Evolutionary conservation across 2,888 invertebrate genomes (phyloP).

Genomic region (Congeria kusceri): DNA sequence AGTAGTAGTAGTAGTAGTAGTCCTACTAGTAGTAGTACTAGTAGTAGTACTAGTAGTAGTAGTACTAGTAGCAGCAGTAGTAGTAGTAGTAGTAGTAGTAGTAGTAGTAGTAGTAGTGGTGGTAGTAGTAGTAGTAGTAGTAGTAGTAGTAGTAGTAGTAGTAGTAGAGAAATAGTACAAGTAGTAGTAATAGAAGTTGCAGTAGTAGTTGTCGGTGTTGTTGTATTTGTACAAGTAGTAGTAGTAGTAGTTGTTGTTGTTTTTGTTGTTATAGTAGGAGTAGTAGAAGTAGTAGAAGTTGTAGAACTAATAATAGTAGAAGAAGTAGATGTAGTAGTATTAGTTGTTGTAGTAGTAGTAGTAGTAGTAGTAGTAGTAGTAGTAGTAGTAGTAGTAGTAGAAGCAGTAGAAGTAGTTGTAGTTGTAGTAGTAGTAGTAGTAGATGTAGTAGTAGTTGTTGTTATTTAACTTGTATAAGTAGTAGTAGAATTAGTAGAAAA

Average conservation of each 20-base stretch:
- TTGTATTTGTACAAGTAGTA: background rate
- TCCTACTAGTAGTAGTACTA: background rate
- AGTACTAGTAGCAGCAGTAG: background rate
- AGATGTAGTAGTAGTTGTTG: background rate
- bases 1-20: constrained; percentile 1
- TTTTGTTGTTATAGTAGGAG: background rate
- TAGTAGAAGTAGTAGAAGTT: constrained; percentile 3
- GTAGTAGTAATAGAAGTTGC: background rate
- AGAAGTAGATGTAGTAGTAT: background rate
- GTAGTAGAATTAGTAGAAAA: constrained; percentile 2
- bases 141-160: constrained; percentile 10
- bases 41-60: constrained; percentile 1
- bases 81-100: constrained; percentile 10
- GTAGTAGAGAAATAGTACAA: background rate
- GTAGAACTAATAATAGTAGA: background rate
- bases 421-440: constrained; percentile 4
- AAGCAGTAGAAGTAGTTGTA: constrained; percentile 1
- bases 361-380: constrained; percentile 10
- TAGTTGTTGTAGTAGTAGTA: constrained; percentile 5
- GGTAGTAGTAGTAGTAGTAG: constrained; percentile 1
- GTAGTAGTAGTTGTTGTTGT: background rate
- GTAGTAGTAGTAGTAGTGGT: constrained; percentile 8
- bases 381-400: constrained; percentile 10
- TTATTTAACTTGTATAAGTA: background rate
- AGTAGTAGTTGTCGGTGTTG: background rate